Conservation (phyloP, 2,113 vertebrate species). For the Colossoma macropomum region DNA sequence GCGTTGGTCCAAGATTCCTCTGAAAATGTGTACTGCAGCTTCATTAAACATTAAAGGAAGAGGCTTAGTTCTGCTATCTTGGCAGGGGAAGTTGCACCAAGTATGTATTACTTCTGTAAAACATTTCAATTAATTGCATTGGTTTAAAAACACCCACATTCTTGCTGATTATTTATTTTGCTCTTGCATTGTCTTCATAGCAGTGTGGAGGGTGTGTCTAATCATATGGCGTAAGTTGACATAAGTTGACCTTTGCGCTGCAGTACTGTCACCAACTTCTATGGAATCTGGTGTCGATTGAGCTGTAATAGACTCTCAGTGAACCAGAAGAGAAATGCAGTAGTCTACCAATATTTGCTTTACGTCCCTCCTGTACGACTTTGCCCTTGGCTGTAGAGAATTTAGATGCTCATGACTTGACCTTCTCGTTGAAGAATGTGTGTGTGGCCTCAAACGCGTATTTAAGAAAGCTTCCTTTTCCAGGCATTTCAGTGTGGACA, state of each 20-base stretch:
- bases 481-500: background rate
- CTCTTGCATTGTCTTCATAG: slow-evolving; percentile 7
- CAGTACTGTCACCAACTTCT: background rate
- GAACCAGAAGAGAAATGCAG: background rate
- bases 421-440: slow-evolving; percentile 24
- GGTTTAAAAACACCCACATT: background rate
- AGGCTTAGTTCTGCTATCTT: slow-evolving; percentile 24
- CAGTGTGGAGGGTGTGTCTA: background rate
- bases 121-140: background rate
- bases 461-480: background rate
- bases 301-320: background rate
- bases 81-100: slow-evolving; percentile 20
- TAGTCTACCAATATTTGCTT: slow-evolving; percentile 15
- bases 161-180: too few relatives aligned
- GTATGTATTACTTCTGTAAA: slow-evolving; percentile 27
- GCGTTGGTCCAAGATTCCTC: background rate
- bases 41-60: slow-evolving; percentile 11
- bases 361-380: slow-evolving; percentile 37
- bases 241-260: slow-evolving; percentile 22
- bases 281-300: background rate
- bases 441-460: background rate
- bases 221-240: slow-evolving; percentile 9
- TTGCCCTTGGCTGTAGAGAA: slow-evolving; percentile 28
- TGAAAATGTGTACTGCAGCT: background rate
- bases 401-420: slow-evolving; percentile 23